A percentile compares a stretch with the other conserved stretches of the same genome.
Conservation (phyloP, 2,113 vertebrate species). For the Neogale vison region DNA sequence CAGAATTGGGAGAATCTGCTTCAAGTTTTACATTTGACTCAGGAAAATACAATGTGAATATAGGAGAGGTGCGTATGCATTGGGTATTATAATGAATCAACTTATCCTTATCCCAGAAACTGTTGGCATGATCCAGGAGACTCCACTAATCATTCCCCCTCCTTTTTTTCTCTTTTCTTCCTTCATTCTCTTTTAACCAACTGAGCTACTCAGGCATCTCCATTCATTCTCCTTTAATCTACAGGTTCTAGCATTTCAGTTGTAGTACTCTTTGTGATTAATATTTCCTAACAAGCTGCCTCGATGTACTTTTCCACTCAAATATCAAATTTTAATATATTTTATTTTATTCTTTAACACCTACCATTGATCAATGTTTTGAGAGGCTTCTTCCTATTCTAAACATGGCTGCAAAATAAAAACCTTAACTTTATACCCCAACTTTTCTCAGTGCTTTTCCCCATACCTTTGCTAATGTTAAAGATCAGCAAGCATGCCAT, state of each 20-base stretch:
- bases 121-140: background rate
- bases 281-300: background rate
- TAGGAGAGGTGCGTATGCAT: background rate
- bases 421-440: background rate
- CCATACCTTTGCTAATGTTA: background rate
- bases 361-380: background rate
- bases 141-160: background rate
- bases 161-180: background rate
- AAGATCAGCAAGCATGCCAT: background rate
- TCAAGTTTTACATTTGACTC: background rate
- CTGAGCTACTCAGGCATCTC: background rate
- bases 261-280: background rate
- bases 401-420: background rate
- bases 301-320: background rate
- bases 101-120: background rate
- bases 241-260: background rate
- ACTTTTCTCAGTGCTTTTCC: background rate
- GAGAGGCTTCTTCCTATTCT: background rate
- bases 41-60: background rate
- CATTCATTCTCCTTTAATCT: background rate
- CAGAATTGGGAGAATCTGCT: background rate
- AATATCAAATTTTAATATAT: background rate
- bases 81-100: background rate
- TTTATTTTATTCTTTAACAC: background rate
- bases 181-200: background rate